A percentile compares a stretch with the other conserved stretches of the same genome.
Evolutionary conservation across 2,113 vertebrate species (phyloP).

Genomic region (Nestor notabilis): DNA sequence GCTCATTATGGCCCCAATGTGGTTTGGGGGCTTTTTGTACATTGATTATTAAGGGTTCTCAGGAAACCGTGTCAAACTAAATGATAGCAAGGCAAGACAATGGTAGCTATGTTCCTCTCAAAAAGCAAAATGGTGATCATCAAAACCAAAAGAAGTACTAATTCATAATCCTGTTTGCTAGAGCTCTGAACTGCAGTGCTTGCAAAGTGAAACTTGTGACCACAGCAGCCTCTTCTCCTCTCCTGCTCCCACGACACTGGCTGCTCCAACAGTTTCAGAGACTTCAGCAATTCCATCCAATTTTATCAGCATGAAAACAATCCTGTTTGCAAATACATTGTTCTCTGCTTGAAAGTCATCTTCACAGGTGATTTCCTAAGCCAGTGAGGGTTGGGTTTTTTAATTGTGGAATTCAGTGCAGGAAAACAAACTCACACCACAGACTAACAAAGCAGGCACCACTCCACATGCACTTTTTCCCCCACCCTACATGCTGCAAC

Average conservation of each 20-base stretch:
- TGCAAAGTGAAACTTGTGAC: neutral
- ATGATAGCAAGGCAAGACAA: neutral
- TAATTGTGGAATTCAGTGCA: neutral
- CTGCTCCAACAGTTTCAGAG: neutral
- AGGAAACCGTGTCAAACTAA: neutral
- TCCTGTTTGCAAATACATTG: neutral
- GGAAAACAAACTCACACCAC: neutral
- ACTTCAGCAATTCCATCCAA: neutral
- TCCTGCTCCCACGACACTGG: neutral
- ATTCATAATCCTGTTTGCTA: neutral
- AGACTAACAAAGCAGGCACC: neutral
- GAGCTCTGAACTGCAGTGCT: neutral
- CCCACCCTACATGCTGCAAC: neutral
- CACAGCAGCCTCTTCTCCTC: neutral
- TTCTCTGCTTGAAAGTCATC: neutral
- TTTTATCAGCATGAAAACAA: neutral
- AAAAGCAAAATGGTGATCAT: neutral
- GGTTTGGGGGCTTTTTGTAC: neutral
- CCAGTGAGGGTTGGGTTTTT: neutral
- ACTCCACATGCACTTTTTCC: accelerated
- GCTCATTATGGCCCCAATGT: neutral
- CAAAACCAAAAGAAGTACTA: neutral
- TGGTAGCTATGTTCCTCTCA: accelerated
- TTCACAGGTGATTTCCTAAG: neutral
- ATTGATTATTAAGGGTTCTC: neutral